phyloP scores from a whole-genome alignment of 2,888 invertebrate genomes.

The Lycophotia porphyrea region DNA sequence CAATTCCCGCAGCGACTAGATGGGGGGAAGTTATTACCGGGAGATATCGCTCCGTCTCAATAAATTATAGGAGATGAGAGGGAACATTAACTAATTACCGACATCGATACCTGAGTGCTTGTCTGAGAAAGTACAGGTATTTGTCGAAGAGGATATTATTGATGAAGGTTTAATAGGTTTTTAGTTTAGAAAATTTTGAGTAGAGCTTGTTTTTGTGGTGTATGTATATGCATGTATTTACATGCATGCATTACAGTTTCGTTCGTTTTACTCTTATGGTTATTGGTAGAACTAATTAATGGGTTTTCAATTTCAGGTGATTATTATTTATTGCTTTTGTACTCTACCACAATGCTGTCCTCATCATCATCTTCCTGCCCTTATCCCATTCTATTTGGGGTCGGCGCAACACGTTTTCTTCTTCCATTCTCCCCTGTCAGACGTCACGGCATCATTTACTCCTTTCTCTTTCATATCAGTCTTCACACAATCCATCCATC shows the following conservation, averaged over 20 bases:
- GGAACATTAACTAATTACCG: constrained; percentile 89
- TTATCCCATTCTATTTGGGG: no score
- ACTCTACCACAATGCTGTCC: no score
- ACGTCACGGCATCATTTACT: no score
- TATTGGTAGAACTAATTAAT: background rate
- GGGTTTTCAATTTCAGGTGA: background rate
- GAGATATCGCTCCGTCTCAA: constrained; percentile 87
- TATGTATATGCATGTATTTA: background rate
- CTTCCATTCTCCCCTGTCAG: no score
- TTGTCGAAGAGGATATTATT: constrained; percentile 29
- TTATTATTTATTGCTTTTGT: no score
- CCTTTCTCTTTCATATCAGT: no score
- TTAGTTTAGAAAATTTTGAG: background rate
- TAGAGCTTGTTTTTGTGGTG: background rate
- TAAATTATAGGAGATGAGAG: constrained; percentile 89
- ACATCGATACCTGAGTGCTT: constrained; percentile 82
- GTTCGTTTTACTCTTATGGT: background rate
- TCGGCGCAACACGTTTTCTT: no score
- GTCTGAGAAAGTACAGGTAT: constrained; percentile 43
- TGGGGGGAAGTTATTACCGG: constrained; percentile 72
- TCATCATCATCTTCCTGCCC: no score
- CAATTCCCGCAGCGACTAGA: constrained; percentile 85
- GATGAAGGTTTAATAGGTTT: constrained; percentile 32
- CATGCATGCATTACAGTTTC: background rate
- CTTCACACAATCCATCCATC: no score